These are phyloP conservation scores for Coptodon rendalli DNA, from an alignment of 2,113 vertebrate species.

Conservation along the genomic window DNA sequence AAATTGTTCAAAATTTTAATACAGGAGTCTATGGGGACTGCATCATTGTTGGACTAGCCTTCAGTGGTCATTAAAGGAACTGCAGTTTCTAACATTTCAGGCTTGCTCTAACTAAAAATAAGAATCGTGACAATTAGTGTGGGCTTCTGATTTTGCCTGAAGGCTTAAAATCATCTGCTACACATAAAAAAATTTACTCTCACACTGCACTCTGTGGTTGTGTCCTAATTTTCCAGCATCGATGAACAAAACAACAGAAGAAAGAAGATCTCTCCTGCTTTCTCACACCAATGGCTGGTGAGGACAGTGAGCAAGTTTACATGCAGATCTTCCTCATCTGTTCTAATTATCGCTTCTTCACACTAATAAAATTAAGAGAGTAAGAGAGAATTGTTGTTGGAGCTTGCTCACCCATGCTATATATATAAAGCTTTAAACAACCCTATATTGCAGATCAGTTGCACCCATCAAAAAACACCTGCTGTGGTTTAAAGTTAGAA, in stretches of 20 bases:
- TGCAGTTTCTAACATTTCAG: background rate
- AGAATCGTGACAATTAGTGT: background rate
- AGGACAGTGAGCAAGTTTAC: background rate
- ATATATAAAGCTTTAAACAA: background rate
- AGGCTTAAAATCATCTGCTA: background rate
- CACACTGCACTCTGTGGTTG: background rate
- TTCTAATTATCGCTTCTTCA: conserved; percentile 2
- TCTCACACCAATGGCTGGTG: background rate
- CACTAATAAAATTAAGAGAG: background rate
- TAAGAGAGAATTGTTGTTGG: background rate
- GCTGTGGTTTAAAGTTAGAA: background rate
- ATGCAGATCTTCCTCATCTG: conserved; percentile 21
- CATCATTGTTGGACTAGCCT: background rate
- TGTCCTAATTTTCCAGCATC: background rate
- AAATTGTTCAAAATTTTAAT: background rate
- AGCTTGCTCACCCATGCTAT: background rate
- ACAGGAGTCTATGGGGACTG: background rate
- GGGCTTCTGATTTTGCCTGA: background rate
- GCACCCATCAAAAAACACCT: background rate
- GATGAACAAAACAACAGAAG: background rate
- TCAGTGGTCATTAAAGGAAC: background rate
- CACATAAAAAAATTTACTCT: background rate
- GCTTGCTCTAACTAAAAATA: background rate
- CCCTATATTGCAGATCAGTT: background rate
- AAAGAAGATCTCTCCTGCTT: background rate